phyloP scores from a whole-genome alignment of 2,888 invertebrate genomes.

The Biston betularia region DNA sequence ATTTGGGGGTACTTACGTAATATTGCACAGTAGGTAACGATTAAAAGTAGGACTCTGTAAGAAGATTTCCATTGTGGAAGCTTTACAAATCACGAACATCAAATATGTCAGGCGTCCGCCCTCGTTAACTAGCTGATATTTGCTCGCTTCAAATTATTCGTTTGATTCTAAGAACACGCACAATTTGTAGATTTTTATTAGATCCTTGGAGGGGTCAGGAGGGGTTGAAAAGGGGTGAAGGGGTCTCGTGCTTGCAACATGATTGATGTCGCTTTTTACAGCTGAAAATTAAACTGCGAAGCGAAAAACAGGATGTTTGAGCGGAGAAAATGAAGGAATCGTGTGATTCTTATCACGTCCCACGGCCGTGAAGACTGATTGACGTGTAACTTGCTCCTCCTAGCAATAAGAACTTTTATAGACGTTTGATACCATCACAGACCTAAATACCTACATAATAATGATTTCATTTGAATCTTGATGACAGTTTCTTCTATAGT shows the following conservation, averaged over 20 bases:
- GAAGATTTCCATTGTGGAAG: background rate
- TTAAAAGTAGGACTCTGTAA: background rate
- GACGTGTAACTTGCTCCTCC: conserved; percentile 21
- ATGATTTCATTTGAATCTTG: background rate
- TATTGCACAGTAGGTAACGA: background rate
- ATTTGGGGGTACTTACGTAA: background rate
- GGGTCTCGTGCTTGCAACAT: conserved; percentile 6
- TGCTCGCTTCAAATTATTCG: conserved; percentile 38
- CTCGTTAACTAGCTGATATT: conserved; percentile 46
- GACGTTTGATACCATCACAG: background rate
- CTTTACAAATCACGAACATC: conserved; percentile 16
- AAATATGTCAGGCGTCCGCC: conserved; percentile 41
- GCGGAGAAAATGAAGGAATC: conserved; percentile 11
- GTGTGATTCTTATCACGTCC: conserved; percentile 10
- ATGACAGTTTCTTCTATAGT: background rate
- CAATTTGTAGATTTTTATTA: conserved; percentile 37
- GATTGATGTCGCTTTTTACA: conserved; percentile 31
- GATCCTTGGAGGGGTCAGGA: conserved; percentile 10
- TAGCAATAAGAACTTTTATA: conserved; percentile 6
- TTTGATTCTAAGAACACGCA: conserved; percentile 35
- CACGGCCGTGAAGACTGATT: conserved; percentile 13
- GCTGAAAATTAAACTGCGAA: conserved; percentile 23
- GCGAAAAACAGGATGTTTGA: conserved; percentile 17
- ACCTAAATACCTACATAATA: background rate
- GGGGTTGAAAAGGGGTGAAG: conserved; percentile 4